Evolutionary conservation across 2,888 invertebrate genomes (phyloP).

Genomic region (Danaus chrysippus): DNA sequence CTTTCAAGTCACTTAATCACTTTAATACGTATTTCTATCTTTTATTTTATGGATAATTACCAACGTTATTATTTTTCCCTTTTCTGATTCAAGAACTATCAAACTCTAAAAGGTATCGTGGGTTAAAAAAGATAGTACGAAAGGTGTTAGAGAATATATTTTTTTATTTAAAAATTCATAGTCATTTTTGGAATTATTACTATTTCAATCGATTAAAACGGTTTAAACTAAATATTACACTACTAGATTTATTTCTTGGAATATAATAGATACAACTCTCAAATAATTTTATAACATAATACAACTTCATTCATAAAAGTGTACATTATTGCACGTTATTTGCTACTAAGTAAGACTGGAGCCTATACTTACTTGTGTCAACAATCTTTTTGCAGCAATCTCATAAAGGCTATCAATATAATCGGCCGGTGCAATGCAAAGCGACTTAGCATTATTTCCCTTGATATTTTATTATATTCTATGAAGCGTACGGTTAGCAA

Average conservation of each 20-base stretch:
- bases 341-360: slow-evolving; percentile 17
- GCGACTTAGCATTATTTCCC: slow-evolving; percentile 62
- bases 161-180: no score
- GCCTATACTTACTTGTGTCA: slow-evolving; percentile 41
- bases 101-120: no score
- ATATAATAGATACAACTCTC: no score
- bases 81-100: no score
- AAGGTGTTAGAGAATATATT: no score
- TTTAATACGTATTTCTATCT: background rate
- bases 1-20: background rate
- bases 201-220: background rate
- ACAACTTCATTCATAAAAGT: slow-evolving; percentile 1
- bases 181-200: background rate
- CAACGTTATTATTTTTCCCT: no score
- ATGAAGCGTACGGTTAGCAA: slow-evolving; percentile 54
- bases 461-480: slow-evolving; percentile 60
- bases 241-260: background rate
- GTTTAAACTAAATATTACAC: background rate
- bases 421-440: slow-evolving; percentile 48
- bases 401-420: slow-evolving; percentile 61
- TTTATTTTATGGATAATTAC: background rate
- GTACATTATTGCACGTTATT: background rate
- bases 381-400: slow-evolving; percentile 55
- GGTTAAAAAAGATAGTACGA: no score
- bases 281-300: no score